phyloP scores from a whole-genome alignment of 2,797 vertebrate species.

The Acanthopagrus latus region DNA sequence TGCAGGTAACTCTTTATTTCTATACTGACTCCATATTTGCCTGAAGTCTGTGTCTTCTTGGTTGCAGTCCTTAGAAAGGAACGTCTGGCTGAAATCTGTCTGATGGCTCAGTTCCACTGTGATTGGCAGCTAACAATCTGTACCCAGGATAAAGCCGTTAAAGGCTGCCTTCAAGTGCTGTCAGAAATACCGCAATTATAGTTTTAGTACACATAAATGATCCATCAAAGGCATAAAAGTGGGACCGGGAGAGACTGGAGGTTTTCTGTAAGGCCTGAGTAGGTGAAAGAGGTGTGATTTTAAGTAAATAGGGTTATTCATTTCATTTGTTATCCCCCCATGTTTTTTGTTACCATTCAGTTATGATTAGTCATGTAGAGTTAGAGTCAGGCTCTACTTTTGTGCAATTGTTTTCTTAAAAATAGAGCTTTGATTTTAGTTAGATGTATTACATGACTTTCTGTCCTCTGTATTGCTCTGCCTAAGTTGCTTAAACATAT shows the following conservation, averaged over 20 bases:
- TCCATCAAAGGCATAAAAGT: slow-evolving; percentile 14
- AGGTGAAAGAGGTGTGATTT: neutral
- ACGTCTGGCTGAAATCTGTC: slow-evolving; percentile 39
- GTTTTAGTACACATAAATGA: slow-evolving; percentile 42
- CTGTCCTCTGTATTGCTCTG: neutral
- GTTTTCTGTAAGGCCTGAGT: neutral
- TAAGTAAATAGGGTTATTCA: neutral
- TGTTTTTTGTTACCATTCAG: neutral
- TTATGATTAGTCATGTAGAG: too few species aligned
- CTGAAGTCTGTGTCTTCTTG: slow-evolving; percentile 3
- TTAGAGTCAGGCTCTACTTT: neutral
- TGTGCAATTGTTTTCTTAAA: neutral
- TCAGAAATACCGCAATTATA: slow-evolving; percentile 37
- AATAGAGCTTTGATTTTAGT: too few species aligned
- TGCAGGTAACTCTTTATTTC: neutral
- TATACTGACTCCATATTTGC: neutral
- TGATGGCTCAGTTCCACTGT: slow-evolving; percentile 51
- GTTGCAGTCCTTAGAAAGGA: slow-evolving; percentile 7
- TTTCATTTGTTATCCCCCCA: neutral
- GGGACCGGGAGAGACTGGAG: slow-evolving; percentile 2
- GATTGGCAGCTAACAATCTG: slow-evolving; percentile 54
- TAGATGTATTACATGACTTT: neutral
- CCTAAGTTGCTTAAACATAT: neutral
- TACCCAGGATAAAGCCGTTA: slow-evolving; percentile 11
- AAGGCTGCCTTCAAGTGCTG: slow-evolving; percentile 34